Evolutionary conservation across 35 echinoderm and acorn worm genomes (phyloP), one percentile per base, ranked within the genome.

Genomic region (Acanthaster planci): DNA sequence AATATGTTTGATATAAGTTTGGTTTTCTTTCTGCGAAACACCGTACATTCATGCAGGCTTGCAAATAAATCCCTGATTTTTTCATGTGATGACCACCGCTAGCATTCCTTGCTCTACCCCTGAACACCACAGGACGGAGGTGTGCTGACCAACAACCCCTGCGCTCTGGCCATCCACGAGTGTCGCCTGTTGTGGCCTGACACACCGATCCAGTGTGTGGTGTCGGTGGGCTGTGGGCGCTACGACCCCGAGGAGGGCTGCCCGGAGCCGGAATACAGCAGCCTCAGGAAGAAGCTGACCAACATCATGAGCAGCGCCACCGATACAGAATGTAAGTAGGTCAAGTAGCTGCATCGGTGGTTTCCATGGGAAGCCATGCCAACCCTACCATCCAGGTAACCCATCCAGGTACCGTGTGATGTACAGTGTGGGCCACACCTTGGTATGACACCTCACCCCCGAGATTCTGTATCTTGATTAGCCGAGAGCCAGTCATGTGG

Each of bases 271-370:
- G 92, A 91, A 40, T 94, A 81, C 36, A 99, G 92, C 92, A 94
- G 92, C 72, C 86, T 99, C 0, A 93, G 86, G 83, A 91, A 86
- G 30, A 99, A 99, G 78, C 77, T 99, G 22, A 77, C 80, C 29
- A 90, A 94, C 68, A 82, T 99, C n/a, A 85, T 99, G 85, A 79
- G 78, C 40, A 99, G 96, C 92, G 96, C 96, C 35, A 99, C 96
- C 42, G 96, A 99, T 40, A 94, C 96, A 86, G 88, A 99, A 91
- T 86, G 96, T 99, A 58, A 93, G 88, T 57, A 14, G 51, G 39
- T 4, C 2, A 18, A 14, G 31, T 44, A 77, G 82, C 9, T 52
- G n/a, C n/a, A n/a, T n/a, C n/a, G n/a, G n/a, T n/a, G n/a, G n/a
- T n/a, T n/a, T n/a, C n/a, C n/a, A n/a, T n/a, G n/a, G n/a, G n/a